Conservation (phyloP, 2,797 vertebrate genomes). For the Spondyliosoma cantharus region DNA sequence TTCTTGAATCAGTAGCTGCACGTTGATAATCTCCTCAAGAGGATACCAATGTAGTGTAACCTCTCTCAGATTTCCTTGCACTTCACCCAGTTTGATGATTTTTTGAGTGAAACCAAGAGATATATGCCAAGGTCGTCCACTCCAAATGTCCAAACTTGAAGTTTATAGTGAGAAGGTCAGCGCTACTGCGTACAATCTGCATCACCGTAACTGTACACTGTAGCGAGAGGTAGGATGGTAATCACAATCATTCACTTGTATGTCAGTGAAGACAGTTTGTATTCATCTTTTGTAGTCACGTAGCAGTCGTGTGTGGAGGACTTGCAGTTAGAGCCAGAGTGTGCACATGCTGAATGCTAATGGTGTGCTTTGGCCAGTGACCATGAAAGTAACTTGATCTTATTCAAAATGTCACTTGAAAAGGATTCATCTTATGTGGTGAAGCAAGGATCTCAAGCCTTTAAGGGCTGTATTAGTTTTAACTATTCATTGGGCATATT, state of each 20-base stretch:
- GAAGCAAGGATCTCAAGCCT: slow-evolving; percentile 5
- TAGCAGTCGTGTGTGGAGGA: slow-evolving; percentile 39
- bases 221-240: neutral
- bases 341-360: slow-evolving; percentile 56
- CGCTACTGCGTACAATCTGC: slow-evolving; percentile 1
- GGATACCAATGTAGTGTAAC: neutral
- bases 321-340: slow-evolving; percentile 47
- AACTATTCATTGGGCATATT: neutral
- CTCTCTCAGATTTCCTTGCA: neutral
- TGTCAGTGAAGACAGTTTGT: slow-evolving; percentile 31
- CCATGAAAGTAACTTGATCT: slow-evolving; percentile 54
- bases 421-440: slow-evolving; percentile 47
- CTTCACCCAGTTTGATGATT: neutral
- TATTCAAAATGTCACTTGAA: slow-evolving; percentile 59
- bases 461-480: neutral
- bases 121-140: neutral
- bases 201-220: neutral
- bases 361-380: slow-evolving; percentile 48
- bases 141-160: neutral
- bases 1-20: neutral
- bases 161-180: neutral
- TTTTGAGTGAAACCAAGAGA: neutral
- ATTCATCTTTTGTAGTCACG: slow-evolving; percentile 46
- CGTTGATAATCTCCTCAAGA: neutral
- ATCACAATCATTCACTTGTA: slow-evolving; percentile 32